A percentile compares a stretch with the other conserved stretches of the same genome.
These are phyloP conservation scores for Chromis chromis DNA, from an alignment of 2,797 vertebrate species.

Conservation along the genomic window DNA sequence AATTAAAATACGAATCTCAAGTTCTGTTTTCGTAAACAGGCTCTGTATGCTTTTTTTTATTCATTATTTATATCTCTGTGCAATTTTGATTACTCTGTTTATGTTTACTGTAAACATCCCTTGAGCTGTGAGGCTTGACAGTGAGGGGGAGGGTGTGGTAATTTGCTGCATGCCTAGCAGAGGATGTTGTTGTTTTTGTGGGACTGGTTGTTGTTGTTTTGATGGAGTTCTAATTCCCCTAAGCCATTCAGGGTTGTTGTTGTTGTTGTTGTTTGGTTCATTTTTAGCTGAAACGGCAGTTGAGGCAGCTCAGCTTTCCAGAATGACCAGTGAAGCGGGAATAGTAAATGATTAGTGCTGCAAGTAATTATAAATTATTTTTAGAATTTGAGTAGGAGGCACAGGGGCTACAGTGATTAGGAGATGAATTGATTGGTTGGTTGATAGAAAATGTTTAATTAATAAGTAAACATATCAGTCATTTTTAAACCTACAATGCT, in stretches of 20 bases:
- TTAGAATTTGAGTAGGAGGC: neutral
- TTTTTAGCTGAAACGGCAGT: constrained; percentile 62
- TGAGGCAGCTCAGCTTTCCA: constrained; percentile 23
- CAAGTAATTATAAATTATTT: constrained; percentile 5
- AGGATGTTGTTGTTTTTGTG: constrained; percentile 77
- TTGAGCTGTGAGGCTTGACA: constrained; percentile 76
- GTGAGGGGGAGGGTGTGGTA: constrained; percentile 70
- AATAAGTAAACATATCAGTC: no score
- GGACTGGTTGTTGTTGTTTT: constrained; percentile 75
- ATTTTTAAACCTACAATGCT: neutral
- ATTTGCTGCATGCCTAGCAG: constrained; percentile 76
- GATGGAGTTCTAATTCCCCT: constrained; percentile 68
- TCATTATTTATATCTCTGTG: constrained; percentile 86
- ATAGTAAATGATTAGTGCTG: constrained; percentile 34
- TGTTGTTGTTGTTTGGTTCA: constrained; percentile 60
- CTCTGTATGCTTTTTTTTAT: constrained; percentile 82
- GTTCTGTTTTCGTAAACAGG: constrained; percentile 85
- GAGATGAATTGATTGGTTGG: neutral
- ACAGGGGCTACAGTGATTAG: neutral
- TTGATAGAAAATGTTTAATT: neutral
- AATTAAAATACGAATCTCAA: constrained; percentile 89
- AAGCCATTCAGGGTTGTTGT: constrained; percentile 50
- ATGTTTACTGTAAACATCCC: constrained; percentile 87
- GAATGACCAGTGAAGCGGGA: constrained; percentile 36
- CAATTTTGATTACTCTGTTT: constrained; percentile 88